Evolutionary conservation across 53 echinoderm and acorn worm species (phyloP).

Genomic region (Glandiceps talaboti): DNA sequence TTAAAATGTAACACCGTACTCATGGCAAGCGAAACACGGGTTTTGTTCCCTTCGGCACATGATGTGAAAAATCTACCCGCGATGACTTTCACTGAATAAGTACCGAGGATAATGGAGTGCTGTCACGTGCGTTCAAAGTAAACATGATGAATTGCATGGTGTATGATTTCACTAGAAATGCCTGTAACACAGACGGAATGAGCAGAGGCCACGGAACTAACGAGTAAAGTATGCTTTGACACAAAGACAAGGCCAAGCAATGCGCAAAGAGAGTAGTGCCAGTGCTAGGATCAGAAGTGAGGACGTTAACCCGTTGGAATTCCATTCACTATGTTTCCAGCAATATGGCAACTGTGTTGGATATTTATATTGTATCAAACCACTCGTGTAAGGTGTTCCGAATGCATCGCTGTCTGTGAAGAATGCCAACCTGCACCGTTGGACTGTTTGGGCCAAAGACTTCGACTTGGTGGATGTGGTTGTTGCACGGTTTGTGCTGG

Average conservation of each 20-base stretch:
- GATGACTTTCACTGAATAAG: no score
- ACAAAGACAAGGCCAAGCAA: neutral
- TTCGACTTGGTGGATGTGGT: conserved; percentile 49
- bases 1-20: no score
- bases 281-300: no score
- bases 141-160: neutral
- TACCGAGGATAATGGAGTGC: neutral
- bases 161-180: neutral
- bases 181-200: neutral
- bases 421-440: conserved; percentile 19
- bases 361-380: neutral
- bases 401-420: neutral
- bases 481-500: conserved; percentile 80
- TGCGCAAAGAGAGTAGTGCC: neutral
- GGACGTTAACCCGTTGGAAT: neutral
- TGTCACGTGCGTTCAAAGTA: neutral
- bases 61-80: no score
- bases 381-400: neutral
- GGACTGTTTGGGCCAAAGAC: conserved; percentile 46
- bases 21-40: no score
- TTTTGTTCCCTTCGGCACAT: no score
- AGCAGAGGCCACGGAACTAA: neutral
- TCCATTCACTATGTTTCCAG: neutral
- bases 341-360: neutral
- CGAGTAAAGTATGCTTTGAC: neutral